Conservation (phyloP, 2,797 vertebrate genomes). For the Pteropus rufus region DNA sequence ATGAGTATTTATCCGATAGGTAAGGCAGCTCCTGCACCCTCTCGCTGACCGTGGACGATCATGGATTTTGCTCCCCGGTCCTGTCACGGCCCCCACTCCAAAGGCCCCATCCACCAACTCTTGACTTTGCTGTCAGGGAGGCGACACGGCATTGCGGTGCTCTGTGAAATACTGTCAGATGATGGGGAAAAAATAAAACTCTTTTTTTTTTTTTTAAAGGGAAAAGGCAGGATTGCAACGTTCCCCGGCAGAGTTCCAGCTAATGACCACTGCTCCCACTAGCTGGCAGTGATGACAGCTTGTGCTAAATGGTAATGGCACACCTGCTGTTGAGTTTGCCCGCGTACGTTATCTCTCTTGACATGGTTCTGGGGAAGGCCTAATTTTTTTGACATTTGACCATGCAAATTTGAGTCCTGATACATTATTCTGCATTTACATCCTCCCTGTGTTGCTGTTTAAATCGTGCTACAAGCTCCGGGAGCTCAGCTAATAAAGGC, state of each 20-base stretch:
- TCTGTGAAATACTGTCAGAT: conserved; percentile 88
- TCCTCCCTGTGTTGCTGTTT: conserved; percentile 90
- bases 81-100: conserved; percentile 35
- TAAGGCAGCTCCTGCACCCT: conserved; percentile 79
- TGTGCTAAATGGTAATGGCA: conserved; percentile 98
- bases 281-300: conserved; percentile 96
- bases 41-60: conserved; percentile 79
- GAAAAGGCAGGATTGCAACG: conserved; percentile 75
- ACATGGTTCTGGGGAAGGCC: conserved; percentile 98
- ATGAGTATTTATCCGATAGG: conserved; percentile 88
- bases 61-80: conserved; percentile 65
- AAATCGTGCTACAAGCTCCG: conserved; percentile 89
- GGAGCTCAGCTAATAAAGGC: conserved; percentile 92
- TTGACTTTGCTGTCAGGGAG: conserved; percentile 80
- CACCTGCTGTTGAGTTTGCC: conserved; percentile 92
- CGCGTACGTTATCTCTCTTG: conserved; percentile 98
- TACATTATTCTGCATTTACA: conserved; percentile 99
- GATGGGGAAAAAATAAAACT: conserved; percentile 79
- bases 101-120: conserved; percentile 50
- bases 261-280: conserved; percentile 96
- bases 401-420: conserved; percentile 99
- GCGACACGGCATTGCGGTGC: conserved; percentile 77
- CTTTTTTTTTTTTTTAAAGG: conserved; percentile 60
- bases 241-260: conserved; percentile 87
- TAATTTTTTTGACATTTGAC: conserved; percentile 99